A percentile compares a stretch with the other conserved stretches of the same genome.
These are phyloP conservation scores for Clusia tigrina DNA, from an alignment of 2,888 invertebrate genomes.

Conservation along the genomic window DNA sequence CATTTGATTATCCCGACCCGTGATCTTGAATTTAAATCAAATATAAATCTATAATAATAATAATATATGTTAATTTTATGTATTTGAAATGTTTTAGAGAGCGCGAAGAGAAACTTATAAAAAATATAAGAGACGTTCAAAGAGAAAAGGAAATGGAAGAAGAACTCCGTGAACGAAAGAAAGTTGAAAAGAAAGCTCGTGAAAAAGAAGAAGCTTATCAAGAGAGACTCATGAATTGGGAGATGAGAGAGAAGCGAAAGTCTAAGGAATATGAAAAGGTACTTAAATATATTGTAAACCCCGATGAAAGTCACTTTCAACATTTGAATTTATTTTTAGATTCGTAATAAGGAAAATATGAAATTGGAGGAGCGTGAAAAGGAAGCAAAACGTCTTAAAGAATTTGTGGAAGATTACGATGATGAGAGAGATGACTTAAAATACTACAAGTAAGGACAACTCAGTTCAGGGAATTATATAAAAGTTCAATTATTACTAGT, in stretches of 20 bases:
- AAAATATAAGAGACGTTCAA: conserved; percentile 71
- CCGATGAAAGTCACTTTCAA: conserved; percentile 5
- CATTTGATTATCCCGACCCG: background rate
- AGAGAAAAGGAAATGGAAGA: conserved; percentile 88
- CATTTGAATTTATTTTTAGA: background rate
- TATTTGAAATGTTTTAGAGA: conserved; percentile 44
- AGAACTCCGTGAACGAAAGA: conserved; percentile 88
- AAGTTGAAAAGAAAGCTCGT: conserved; percentile 86
- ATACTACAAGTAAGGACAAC: conserved; percentile 87
- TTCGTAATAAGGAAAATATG: conserved; percentile 83
- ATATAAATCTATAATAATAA: background rate
- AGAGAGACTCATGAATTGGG: conserved; percentile 83
- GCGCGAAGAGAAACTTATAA: conserved; percentile 66
- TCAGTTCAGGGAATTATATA: too few species aligned
- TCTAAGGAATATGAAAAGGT: conserved; percentile 86
- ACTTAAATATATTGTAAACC: background rate
- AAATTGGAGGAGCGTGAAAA: conserved; percentile 87
- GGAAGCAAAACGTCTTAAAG: conserved; percentile 93
- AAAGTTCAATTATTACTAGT: too few species aligned
- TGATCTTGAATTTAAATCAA: background rate
- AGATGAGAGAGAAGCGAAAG: conserved; percentile 87
- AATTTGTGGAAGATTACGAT: conserved; percentile 99
- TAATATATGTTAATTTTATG: background rate
- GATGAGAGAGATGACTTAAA: conserved; percentile 97
- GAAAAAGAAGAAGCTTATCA: conserved; percentile 98